Conservation (phyloP, 2,113 vertebrate species). For the Hemichromis elongatus region DNA sequence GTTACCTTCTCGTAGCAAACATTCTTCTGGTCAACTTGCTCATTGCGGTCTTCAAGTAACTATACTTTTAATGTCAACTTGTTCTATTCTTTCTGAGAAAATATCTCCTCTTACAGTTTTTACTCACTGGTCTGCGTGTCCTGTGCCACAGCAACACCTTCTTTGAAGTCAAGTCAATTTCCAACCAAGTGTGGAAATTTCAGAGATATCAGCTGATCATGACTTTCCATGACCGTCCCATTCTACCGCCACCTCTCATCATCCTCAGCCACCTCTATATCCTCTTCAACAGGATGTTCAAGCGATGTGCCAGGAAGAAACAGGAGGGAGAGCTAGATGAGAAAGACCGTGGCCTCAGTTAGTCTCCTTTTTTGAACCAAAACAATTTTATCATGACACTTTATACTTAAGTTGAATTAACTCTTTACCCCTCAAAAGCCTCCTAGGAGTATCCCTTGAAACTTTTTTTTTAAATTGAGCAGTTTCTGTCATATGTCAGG, state of each 20-base stretch:
- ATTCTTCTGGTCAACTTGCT: constrained; percentile 96
- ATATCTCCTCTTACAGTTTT: background rate
- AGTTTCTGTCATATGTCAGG: background rate
- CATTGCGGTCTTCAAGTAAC: constrained; percentile 97
- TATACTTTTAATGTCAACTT: background rate
- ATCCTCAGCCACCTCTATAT: constrained; percentile 94
- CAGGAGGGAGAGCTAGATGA: constrained; percentile 88
- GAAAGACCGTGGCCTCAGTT: constrained; percentile 91
- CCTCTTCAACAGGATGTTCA: constrained; percentile 78
- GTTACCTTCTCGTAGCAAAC: constrained; percentile 96
- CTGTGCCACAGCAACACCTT: constrained; percentile 87
- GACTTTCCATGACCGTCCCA: constrained; percentile 95
- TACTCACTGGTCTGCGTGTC: background rate
- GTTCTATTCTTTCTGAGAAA: background rate
- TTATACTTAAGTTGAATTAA: background rate
- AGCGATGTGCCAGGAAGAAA: constrained; percentile 77
- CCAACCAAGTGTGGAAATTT: constrained; percentile 99
- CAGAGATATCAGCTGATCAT: constrained; percentile 97
- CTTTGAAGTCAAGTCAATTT: constrained; percentile 97
- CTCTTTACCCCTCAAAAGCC: background rate
- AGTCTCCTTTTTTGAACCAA: constrained; percentile 28
- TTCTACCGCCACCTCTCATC: constrained; percentile 94
- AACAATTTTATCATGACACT: background rate
- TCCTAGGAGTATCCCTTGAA: background rate
- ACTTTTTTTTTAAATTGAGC: background rate